A percentile compares a stretch with the other conserved stretches of the same genome.
These are phyloP conservation scores for Acrocephalus arundinaceus DNA, from an alignment of 2,113 vertebrate genomes.

Conservation along the genomic window DNA sequence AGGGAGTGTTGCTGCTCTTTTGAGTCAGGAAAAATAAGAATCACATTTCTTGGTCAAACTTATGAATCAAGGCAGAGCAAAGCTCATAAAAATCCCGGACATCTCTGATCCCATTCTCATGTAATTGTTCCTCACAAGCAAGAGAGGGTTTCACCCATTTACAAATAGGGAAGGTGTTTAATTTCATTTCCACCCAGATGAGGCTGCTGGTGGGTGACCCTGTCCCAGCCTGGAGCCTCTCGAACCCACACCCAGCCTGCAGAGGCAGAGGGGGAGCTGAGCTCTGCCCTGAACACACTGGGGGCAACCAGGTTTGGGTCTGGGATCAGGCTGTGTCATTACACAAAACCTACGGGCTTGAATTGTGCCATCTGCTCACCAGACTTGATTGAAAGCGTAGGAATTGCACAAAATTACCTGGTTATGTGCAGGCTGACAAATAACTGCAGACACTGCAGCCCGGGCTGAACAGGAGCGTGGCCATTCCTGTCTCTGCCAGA, in stretches of 20 bases:
- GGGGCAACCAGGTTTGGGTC: background rate
- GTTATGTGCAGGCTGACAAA: slow-evolving; percentile 44
- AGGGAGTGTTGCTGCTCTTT: background rate
- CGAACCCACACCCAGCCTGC: accelerated
- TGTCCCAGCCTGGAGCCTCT: background rate
- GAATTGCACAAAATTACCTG: slow-evolving; percentile 61
- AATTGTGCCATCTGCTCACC: slow-evolving; percentile 46
- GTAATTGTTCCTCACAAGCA: background rate
- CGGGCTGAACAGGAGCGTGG: background rate
- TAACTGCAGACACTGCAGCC: slow-evolving; percentile 19
- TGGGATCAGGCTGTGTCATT: background rate
- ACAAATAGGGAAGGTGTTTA: background rate
- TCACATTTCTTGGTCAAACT: background rate
- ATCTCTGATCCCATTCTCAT: background rate
- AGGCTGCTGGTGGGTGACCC: background rate
- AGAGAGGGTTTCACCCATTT: background rate
- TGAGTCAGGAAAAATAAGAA: background rate
- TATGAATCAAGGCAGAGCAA: background rate
- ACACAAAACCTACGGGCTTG: background rate
- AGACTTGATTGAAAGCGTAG: slow-evolving; percentile 39
- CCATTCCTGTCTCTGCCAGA: background rate
- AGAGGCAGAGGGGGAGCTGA: background rate
- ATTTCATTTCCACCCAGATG: background rate
- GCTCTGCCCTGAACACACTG: accelerated
- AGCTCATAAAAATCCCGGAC: background rate